Evolutionary conservation across 2,888 invertebrate genomes (phyloP).

Genomic region (Epicampocera succincta): DNA sequence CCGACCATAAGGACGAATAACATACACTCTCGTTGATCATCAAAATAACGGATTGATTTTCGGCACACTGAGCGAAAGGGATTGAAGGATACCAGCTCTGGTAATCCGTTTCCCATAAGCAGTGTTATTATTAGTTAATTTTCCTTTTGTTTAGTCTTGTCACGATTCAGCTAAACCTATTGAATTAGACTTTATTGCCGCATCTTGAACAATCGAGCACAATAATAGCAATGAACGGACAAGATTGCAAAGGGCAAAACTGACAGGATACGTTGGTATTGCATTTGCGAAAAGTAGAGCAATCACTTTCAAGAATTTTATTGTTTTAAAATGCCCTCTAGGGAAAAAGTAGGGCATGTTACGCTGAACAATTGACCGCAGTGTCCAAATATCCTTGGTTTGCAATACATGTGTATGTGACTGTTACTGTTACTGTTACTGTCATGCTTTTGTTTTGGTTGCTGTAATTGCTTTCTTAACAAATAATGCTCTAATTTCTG

Average conservation of each 20-base stretch:
- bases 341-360: slow-evolving; percentile 15
- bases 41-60: slow-evolving; percentile 45
- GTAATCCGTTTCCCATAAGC: slow-evolving; percentile 79
- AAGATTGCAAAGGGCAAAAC: slow-evolving; percentile 44
- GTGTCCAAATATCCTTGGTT: slow-evolving; percentile 11
- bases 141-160: slow-evolving; percentile 67
- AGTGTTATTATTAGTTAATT: slow-evolving; percentile 78
- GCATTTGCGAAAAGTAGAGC: slow-evolving; percentile 53
- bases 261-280: slow-evolving; percentile 38
- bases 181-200: slow-evolving; percentile 80
- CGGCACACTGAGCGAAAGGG: slow-evolving; percentile 38
- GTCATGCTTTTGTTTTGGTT: not conserved
- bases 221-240: slow-evolving; percentile 44
- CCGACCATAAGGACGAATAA: not conserved
- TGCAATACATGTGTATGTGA: slow-evolving; percentile 1
- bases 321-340: slow-evolving; percentile 38
- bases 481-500: slow-evolving; percentile 49
- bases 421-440: not conserved
- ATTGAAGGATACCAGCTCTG: slow-evolving; percentile 56
- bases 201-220: slow-evolving; percentile 79
- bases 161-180: slow-evolving; percentile 66
- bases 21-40: too few species aligned
- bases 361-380: slow-evolving; percentile 44
- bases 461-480: slow-evolving; percentile 20
- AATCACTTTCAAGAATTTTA: slow-evolving; percentile 55